phyloP scores from a whole-genome alignment of 2,797 vertebrate species.

The Platalea minor region DNA sequence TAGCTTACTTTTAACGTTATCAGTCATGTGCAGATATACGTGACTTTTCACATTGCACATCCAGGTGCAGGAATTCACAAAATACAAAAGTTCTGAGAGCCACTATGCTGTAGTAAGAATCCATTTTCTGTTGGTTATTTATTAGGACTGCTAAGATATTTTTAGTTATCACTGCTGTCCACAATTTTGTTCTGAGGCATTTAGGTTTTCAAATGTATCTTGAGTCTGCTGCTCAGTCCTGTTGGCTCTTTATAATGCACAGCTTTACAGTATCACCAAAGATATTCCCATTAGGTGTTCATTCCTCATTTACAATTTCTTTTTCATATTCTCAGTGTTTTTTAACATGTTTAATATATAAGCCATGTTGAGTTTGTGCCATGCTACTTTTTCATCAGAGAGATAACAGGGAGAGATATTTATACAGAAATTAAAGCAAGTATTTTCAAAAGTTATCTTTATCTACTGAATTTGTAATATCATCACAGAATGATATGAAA shows the following conservation, averaged over 20 bases:
- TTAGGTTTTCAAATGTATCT: neutral
- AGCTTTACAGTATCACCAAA: neutral
- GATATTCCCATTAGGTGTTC: neutral
- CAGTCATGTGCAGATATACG: neutral
- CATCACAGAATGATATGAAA: constrained; percentile 38
- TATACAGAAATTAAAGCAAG: constrained; percentile 44
- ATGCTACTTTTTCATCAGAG: constrained; percentile 5
- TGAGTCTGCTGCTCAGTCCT: neutral
- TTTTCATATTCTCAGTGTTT: neutral
- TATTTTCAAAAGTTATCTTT: constrained; percentile 52
- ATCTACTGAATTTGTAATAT: constrained; percentile 60
- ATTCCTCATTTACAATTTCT: neutral
- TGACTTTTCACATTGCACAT: neutral
- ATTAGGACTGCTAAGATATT: neutral
- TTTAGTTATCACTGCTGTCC: neutral
- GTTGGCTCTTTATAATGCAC: neutral
- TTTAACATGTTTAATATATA: neutral
- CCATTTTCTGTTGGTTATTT: neutral
- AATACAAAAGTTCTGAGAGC: neutral
- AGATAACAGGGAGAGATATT: neutral
- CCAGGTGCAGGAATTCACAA: neutral
- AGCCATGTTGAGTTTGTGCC: neutral
- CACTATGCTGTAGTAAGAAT: neutral
- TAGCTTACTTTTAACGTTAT: neutral
- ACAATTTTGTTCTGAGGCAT: neutral